Conservation (phyloP, 2,113 vertebrate genomes). For the Phylloscopus trochiloides region DNA sequence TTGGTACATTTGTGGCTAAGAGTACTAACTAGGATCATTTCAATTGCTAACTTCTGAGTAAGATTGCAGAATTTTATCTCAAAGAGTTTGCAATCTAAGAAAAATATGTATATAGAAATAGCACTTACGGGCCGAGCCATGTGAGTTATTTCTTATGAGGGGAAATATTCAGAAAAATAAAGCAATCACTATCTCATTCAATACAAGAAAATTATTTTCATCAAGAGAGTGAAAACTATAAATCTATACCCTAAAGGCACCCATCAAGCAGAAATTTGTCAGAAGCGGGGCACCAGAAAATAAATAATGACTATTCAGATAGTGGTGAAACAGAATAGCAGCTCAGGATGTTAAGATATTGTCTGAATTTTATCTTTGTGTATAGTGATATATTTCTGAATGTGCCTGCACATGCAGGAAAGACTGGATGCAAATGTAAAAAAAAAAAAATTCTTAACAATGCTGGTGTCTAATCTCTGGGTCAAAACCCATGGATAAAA, state of each 20-base stretch:
- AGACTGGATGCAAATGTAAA: not conserved
- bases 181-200: not conserved
- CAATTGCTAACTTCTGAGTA: not conserved
- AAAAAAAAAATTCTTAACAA: not conserved
- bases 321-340: not conserved
- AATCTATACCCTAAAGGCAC: not conserved
- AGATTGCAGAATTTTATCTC: not conserved
- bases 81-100: not conserved
- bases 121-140: not conserved
- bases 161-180: conserved; percentile 20
- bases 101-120: not conserved
- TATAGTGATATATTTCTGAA: not conserved
- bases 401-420: not conserved
- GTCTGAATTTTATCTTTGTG: not conserved
- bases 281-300: not conserved
- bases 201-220: not conserved
- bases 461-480: not conserved
- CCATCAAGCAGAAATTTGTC: conserved; percentile 15
- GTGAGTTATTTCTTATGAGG: not conserved
- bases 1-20: not conserved
- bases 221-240: not conserved
- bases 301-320: not conserved
- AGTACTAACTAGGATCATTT: not conserved
- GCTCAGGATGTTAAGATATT: not conserved
- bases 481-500: not conserved